Evolutionary conservation across 2,797 vertebrate genomes (phyloP).

Genomic region (Trachurus trachurus): DNA sequence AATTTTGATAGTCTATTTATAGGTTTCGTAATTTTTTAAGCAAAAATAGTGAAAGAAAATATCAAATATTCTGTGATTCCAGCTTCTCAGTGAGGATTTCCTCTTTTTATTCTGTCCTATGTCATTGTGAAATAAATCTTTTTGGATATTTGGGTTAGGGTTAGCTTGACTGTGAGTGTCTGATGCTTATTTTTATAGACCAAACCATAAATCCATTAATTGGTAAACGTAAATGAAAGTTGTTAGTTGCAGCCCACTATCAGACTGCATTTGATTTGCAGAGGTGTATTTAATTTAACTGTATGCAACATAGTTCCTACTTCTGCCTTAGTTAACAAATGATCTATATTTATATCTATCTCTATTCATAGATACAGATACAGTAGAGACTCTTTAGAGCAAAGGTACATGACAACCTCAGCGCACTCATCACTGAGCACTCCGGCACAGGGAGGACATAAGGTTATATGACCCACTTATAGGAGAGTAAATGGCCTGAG

Average conservation of each 20-base stretch:
- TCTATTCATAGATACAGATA: too few species aligned
- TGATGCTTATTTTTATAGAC: not conserved
- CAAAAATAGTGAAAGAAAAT: not conserved
- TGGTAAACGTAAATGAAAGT: not conserved
- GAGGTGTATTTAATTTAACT: not conserved
- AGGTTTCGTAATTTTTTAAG: not conserved
- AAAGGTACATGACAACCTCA: not conserved
- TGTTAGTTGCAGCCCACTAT: not conserved
- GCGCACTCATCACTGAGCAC: not conserved
- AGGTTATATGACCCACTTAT: slow-evolving; percentile 64
- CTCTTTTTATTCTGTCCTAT: not conserved
- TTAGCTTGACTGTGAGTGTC: not conserved
- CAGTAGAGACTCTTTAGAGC: not conserved
- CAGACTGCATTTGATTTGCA: not conserved
- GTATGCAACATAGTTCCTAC: not conserved
- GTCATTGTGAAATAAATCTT: not conserved
- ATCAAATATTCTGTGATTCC: not conserved
- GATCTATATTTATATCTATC: too few species aligned
- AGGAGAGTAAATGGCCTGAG: slow-evolving; percentile 12
- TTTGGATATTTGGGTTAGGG: not conserved
- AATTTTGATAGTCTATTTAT: not conserved
- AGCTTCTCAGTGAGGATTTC: not conserved
- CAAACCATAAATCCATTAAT: not conserved
- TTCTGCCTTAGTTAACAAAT: not conserved
- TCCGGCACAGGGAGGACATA: slow-evolving; percentile 14